These are phyloP conservation scores for Philaethria dido DNA, from an alignment of 2,888 invertebrate species.

Conservation along the genomic window DNA sequence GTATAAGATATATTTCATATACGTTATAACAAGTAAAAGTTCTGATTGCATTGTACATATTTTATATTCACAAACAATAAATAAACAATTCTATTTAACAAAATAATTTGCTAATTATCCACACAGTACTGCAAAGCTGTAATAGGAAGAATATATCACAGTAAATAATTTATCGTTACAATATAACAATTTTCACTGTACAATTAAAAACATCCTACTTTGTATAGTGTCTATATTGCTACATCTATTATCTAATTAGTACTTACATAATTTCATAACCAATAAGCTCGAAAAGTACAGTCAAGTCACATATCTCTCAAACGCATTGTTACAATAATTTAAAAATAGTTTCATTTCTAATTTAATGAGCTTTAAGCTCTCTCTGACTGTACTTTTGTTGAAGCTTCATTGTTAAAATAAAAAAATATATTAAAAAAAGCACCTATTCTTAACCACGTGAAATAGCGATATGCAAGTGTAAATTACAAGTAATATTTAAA, in stretches of 20 bases:
- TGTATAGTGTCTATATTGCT: conserved; percentile 34
- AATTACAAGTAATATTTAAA: conserved; percentile 11
- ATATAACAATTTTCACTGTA: conserved; percentile 35
- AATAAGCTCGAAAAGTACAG: conserved; percentile 37
- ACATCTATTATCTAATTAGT: conserved; percentile 26
- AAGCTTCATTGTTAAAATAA: conserved; percentile 6
- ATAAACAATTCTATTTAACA: conserved; percentile 51
- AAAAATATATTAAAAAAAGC: conserved; percentile 8
- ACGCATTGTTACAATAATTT: conserved; percentile 4
- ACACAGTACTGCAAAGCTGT: conserved; percentile 58
- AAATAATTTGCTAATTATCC: conserved; percentile 61
- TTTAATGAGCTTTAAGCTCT: background rate
- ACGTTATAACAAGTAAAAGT: conserved; percentile 34
- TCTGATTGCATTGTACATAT: conserved; percentile 44
- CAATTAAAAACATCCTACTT: conserved; percentile 30
- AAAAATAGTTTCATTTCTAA: background rate
- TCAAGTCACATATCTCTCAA: background rate
- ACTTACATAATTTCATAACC: conserved; percentile 30
- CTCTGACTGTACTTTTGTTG: conserved; percentile 7
- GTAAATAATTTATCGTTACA: conserved; percentile 53
- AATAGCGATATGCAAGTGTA: conserved; percentile 20
- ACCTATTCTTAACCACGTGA: conserved; percentile 17
- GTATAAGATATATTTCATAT: background rate
- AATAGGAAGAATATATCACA: conserved; percentile 76
- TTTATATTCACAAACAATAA: conserved; percentile 51